Evolutionary conservation across 2,113 vertebrate genomes (phyloP).

Genomic region (Rattus norvegicus): DNA sequence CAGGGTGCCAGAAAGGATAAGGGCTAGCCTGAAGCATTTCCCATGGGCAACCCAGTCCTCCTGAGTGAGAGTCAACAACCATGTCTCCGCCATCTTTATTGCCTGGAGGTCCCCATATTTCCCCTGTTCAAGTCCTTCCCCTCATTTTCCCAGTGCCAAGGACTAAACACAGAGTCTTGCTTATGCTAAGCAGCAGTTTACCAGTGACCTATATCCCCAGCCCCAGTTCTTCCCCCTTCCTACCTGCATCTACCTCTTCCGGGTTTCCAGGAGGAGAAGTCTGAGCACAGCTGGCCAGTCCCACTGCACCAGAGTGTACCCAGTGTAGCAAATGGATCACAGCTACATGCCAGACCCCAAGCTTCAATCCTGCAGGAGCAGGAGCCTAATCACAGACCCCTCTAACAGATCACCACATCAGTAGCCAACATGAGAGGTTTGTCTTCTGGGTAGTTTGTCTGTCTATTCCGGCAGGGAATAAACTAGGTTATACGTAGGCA

Average conservation of each 20-base stretch:
- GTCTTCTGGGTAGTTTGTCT: slow-evolving; percentile 2
- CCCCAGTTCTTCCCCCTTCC: not conserved
- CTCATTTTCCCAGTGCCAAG: not conserved
- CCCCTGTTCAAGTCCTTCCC: not conserved
- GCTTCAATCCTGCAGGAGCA: not conserved
- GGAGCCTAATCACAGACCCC: not conserved
- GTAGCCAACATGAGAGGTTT: accelerated
- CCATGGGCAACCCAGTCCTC: not conserved
- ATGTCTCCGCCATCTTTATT: not conserved
- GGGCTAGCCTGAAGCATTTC: not conserved
- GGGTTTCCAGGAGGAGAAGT: not conserved
- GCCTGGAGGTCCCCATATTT: not conserved
- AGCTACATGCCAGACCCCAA: not conserved
- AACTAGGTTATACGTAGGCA: accelerated
- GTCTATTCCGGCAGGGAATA: not conserved
- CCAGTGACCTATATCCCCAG: not conserved
- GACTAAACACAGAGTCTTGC: not conserved
- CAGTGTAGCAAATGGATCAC: not conserved
- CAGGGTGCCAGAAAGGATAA: not conserved
- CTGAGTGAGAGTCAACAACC: not conserved
- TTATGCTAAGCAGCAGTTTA: not conserved
- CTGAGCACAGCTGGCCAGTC: not conserved
- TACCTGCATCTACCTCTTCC: not conserved
- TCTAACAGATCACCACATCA: not conserved
- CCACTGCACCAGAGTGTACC: accelerated